Conservation (phyloP, 2,113 vertebrate species). For the Nicator chloris region DNA sequence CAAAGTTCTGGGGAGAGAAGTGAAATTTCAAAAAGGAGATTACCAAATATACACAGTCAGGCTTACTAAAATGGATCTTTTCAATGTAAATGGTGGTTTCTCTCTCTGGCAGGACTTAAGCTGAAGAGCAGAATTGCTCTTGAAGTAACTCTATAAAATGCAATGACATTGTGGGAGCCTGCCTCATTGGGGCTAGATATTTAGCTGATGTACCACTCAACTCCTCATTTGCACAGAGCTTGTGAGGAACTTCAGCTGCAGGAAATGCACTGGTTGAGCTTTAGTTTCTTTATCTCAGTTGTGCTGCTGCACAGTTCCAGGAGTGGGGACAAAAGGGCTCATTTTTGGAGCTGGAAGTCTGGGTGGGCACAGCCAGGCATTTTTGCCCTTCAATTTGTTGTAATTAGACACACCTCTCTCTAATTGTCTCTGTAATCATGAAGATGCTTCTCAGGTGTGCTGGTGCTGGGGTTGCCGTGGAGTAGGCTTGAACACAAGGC, state of each 20-base stretch:
- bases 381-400: accelerated
- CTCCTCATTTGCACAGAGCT: not conserved
- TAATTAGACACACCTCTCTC: not conserved
- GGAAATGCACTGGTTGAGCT: not conserved
- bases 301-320: not conserved
- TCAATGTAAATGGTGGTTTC: not conserved
- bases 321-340: not conserved
- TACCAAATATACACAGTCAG: not conserved
- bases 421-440: not conserved
- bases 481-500: not conserved
- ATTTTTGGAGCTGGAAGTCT: not conserved
- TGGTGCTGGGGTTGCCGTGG: not conserved
- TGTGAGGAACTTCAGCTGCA: not conserved
- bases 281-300: not conserved
- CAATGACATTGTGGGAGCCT: not conserved
- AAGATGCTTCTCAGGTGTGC: not conserved
- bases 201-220: accelerated
- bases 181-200: not conserved
- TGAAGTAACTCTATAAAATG: not conserved
- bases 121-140: not conserved
- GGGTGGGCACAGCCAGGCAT: accelerated
- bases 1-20: not conserved
- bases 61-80: not conserved
- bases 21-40: not conserved
- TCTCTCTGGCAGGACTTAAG: not conserved